phyloP scores from a whole-genome alignment of 2,113 vertebrate species.

The Bambusicola thoracicus region DNA sequence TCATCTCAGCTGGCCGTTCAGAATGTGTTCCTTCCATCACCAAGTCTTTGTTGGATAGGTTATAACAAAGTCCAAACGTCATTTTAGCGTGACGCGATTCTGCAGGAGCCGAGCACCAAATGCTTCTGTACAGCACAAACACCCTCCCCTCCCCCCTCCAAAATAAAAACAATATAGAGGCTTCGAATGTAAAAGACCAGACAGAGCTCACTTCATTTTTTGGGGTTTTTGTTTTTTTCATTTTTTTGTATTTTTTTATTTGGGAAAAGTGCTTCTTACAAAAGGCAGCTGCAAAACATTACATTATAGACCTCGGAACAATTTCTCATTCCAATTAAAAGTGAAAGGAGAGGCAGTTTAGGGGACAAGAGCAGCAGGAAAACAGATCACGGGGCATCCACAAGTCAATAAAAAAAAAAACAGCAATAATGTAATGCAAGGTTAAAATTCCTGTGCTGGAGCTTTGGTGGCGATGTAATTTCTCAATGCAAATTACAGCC shows the following conservation, averaged over 20 bases:
- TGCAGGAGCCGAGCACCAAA: not conserved
- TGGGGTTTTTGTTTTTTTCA: not conserved
- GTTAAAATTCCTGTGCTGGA: constrained; percentile 67
- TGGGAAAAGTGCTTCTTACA: constrained; percentile 88
- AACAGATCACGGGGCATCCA: constrained; percentile 73
- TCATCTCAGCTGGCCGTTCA: not conserved
- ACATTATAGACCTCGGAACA: constrained; percentile 79
- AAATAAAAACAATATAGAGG: not conserved
- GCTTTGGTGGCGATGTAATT: constrained; percentile 59
- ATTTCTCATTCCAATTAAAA: constrained; percentile 78
- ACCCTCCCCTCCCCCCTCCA: not conserved
- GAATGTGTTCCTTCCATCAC: accelerated
- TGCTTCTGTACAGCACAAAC: not conserved
- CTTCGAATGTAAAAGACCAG: not conserved
- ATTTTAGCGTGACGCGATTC: not conserved
- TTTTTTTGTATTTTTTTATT: constrained; percentile 76
- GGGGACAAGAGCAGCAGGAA: constrained; percentile 71
- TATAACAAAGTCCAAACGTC: not conserved
- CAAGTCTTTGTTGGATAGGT: not conserved
- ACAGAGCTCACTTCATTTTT: not conserved
- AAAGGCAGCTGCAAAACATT: constrained; percentile 85
- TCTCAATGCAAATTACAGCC: constrained; percentile 63
- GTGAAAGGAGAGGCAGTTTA: constrained; percentile 73
- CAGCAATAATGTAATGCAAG: constrained; percentile 72
- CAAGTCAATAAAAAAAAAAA: constrained; percentile 71